Base-by-base conservation (phyloP, 2,888 invertebrate genomes). In the Incurvaria masculella region DNA sequence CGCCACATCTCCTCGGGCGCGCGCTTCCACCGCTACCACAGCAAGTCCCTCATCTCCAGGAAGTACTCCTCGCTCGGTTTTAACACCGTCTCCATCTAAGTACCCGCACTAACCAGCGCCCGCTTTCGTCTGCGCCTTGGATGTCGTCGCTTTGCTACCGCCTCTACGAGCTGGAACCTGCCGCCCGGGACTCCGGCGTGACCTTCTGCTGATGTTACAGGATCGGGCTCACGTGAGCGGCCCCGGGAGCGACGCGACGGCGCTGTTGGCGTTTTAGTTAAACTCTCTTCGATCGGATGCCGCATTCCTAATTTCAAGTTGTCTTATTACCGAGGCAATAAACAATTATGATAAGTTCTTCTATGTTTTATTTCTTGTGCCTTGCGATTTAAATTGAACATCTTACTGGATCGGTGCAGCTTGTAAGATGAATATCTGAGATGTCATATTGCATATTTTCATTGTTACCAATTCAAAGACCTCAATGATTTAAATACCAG, bases 1-100 rank as follows among this genome's bases (percentile, higher is more conserved):
- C 81, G 81, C 57, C 82, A 81, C 55, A 81, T 87, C 57, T 85
- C 83, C 52, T 74, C 82, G 54, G 85, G 85, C 56, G 86, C 86
- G 57, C 79, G 82, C 55, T 87, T 87, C 71, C 85, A 87, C 59
- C 83, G 86, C 55, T 86, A 87, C 68, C 89, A 89, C 70, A 85
- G 83, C 61, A 88, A 86, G 69, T 86, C 86, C 59, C 84, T 86
- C 60, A 86, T 88, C 67, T 84, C 86, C 69, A 84, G 85, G 75
- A 86, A 86, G 80, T 89, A 88, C 79, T 82, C 84, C 59, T 69
- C 63, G 56, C 72, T 76, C 53, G 78, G 79, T 57, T 76, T 78
- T 71, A 75, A 68, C 66, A 70, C 69, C 59, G 71, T 78, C 52
- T 72, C 72, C 59, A 67, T 78, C 62, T 78, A 78, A 76, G 75